Evolutionary conservation across 1,140 invertebrate species (phyloP).

Genomic region (Campoletis sonorensis): DNA sequence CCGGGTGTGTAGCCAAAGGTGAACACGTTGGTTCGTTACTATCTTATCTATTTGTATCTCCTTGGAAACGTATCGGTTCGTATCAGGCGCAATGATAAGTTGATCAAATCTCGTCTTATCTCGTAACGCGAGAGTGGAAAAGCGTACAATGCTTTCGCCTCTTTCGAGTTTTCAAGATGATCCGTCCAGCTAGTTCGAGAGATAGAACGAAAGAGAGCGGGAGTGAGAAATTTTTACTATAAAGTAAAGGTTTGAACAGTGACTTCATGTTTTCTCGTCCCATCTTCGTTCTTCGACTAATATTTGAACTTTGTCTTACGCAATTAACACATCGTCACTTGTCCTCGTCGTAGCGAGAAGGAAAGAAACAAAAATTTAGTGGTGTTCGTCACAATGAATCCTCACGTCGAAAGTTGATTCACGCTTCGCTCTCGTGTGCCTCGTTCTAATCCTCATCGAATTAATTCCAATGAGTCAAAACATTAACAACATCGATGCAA

Average conservation of each 20-base stretch:
- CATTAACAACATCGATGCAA: too few species aligned
- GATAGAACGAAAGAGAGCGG: too few species aligned
- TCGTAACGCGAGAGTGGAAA: neutral
- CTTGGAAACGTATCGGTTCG: constrained; percentile 33
- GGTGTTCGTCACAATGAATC: constrained; percentile 5
- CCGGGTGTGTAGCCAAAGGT: neutral
- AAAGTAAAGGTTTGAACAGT: neutral
- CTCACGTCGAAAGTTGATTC: neutral
- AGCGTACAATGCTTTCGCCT: too few species aligned
- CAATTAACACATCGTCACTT: constrained; percentile 33
- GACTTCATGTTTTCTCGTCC: neutral
- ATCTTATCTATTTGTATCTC: constrained; percentile 69
- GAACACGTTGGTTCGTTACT: constrained; percentile 37
- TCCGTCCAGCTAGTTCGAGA: too few species aligned
- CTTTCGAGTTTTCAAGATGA: too few species aligned
- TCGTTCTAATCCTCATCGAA: too few species aligned
- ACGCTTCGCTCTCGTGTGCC: too few species aligned
- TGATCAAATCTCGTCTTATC: constrained; percentile 10
- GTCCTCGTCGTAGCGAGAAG: constrained; percentile 27
- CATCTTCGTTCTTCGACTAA: constrained; percentile 41
- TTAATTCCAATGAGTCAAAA: too few species aligned
- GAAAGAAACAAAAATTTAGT: neutral
- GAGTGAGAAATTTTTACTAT: neutral
- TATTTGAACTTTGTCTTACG: constrained; percentile 54
- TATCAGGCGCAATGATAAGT: neutral